These are phyloP conservation scores for Phalera bucephala DNA, from an alignment of 2,888 invertebrate species.

Conservation along the genomic window DNA sequence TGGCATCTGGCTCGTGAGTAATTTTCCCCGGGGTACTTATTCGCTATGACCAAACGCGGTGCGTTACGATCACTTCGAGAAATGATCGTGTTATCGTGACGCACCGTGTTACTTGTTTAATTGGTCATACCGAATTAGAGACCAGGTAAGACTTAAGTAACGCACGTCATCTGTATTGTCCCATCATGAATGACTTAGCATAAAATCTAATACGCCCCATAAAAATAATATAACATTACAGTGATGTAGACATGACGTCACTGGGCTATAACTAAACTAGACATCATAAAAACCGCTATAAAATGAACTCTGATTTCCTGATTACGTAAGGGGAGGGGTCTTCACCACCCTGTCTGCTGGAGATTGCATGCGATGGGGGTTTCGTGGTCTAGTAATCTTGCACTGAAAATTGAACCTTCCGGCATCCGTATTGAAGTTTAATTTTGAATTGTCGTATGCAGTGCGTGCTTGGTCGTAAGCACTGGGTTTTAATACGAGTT, in stretches of 20 bases:
- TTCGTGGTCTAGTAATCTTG: not conserved
- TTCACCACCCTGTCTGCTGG: conserved; percentile 15
- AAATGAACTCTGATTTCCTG: conserved; percentile 9
- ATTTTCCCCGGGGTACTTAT: too few species aligned
- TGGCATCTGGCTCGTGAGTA: too few species aligned
- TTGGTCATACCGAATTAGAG: too few species aligned
- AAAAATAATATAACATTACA: not conserved
- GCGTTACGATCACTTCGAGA: too few species aligned
- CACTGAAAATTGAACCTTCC: not conserved
- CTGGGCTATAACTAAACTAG: conserved; percentile 4
- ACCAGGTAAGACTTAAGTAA: too few species aligned
- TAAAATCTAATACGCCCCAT: not conserved
- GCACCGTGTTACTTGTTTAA: too few species aligned
- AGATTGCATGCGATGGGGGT: conserved; percentile 28
- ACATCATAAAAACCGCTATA: conserved; percentile 12
- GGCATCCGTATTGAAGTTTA: not conserved
- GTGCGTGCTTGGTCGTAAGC: not conserved
- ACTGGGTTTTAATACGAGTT: not conserved
- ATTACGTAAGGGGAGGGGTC: conserved; percentile 15
- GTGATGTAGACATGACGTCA: not conserved
- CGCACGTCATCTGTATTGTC: too few species aligned
- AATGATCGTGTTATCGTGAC: too few species aligned
- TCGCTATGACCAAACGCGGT: too few species aligned
- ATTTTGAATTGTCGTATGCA: not conserved
- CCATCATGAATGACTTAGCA: too few species aligned